These are phyloP conservation scores for Acanthurus lineatus DNA, from an alignment of 2,797 vertebrate genomes.

Conservation along the genomic window DNA sequence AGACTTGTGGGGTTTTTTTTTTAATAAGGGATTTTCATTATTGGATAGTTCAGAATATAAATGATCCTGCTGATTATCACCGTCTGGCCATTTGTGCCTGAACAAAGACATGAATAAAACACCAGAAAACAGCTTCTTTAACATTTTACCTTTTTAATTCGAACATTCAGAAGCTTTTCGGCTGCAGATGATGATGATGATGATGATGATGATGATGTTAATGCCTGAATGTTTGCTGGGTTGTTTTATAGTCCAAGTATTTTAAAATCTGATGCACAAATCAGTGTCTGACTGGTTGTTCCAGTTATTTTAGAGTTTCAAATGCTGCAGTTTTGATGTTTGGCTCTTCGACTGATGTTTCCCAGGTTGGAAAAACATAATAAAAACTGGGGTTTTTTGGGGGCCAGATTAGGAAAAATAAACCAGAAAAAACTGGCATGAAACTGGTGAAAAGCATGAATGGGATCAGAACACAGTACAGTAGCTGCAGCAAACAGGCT, in stretches of 20 bases:
- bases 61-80: background rate
- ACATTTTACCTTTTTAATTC: background rate
- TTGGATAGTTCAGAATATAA: background rate
- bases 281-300: background rate
- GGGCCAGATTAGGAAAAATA: background rate
- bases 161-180: background rate
- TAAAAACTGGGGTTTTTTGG: background rate
- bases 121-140: background rate
- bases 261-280: background rate
- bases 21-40: background rate
- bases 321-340: background rate
- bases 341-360: background rate
- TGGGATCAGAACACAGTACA: too few species aligned
- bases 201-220: too few species aligned
- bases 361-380: background rate
- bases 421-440: too few species aligned
- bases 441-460: background rate
- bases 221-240: too few species aligned
- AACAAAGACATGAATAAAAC: background rate
- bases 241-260: background rate
- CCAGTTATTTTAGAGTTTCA: background rate
- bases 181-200: background rate
- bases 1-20: background rate
- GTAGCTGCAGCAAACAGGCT: too few species aligned
- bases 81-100: background rate